Evolutionary conservation across 1,140 invertebrate genomes (phyloP), one percentile per base, ranked within the genome.

Genomic region (Drosophila biarmipes): DNA sequence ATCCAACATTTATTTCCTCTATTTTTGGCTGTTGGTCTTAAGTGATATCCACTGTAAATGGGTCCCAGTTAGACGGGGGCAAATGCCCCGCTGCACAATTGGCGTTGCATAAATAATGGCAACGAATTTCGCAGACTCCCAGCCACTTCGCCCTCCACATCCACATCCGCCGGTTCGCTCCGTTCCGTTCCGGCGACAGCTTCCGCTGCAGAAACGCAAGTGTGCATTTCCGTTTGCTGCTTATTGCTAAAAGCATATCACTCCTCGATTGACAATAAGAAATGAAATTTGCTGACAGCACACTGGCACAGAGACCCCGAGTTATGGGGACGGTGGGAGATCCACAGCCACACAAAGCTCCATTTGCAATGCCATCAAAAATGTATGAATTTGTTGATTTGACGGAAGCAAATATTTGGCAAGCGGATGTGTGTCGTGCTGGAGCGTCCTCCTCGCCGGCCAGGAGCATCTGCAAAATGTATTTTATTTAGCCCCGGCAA

Each of bases 311-410:
- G 43, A 59, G 27, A 40, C 49, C 29, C 35, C 27, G 27, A 38
- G 31, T 21, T 45, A 45, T 45, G 43, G 17, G 17, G 11, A 40
- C 24, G n/a, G 43, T 29, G 40, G 31, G 24, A 24, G 6, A 29
- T 29, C 6, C 29, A 68, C 29, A 2, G 0, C 29, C 8, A 31
- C 63, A 77, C 64, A 56, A 64, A 64, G 73, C 71, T 54, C 43
- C 78, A 72, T 80, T 80, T 74, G 79, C 63, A 63, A 59, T 69
- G 62, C 62, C 80, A 82, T 82, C 80, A 82, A 82, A 82, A 78
- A 78, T 82, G 74, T 78, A 82, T 82, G 79, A 74, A 82, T 82
- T 82, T 82, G 80, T 82, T 82, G 80, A 82, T 82, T 84, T 82
- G 80, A 82, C 79, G 80, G 80, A 82, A 82, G 80, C 80, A 82